phyloP scores from a whole-genome alignment of 2,888 invertebrate species.

The Keiferia lycopersicella region DNA sequence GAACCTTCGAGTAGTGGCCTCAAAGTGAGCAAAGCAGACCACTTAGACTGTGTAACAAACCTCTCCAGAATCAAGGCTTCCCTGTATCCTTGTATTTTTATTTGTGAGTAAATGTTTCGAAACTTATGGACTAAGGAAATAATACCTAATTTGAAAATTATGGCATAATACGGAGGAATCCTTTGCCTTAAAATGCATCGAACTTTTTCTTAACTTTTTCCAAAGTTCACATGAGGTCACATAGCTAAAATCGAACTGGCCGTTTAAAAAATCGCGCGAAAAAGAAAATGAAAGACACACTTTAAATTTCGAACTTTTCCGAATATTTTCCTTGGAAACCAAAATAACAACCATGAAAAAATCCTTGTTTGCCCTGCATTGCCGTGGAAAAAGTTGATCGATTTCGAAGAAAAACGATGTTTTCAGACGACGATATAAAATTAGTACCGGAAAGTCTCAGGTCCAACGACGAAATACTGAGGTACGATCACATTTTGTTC shows the following conservation, averaged over 20 bases:
- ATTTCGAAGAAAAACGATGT: slow-evolving; percentile 73
- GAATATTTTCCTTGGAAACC: slow-evolving; percentile 59
- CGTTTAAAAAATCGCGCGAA: slow-evolving; percentile 26
- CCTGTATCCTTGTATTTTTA: slow-evolving; percentile 7
- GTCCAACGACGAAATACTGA: slow-evolving; percentile 73
- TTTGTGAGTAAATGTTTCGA: not conserved
- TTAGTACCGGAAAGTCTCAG: slow-evolving; percentile 65
- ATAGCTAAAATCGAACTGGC: slow-evolving; percentile 25
- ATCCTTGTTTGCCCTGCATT: slow-evolving; percentile 65
- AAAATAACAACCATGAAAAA: slow-evolving; percentile 61
- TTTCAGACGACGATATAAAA: slow-evolving; percentile 78
- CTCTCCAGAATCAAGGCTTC: slow-evolving; percentile 50
- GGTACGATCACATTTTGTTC: slow-evolving; percentile 55
- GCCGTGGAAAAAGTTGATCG: slow-evolving; percentile 74
- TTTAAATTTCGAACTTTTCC: slow-evolving; percentile 48
- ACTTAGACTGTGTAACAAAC: slow-evolving; percentile 69
- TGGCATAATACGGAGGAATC: too few species aligned
- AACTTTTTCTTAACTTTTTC: too few species aligned
- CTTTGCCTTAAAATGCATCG: slow-evolving; percentile 25
- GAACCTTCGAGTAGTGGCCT: slow-evolving; percentile 53
- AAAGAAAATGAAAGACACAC: slow-evolving; percentile 39
- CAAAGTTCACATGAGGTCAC: slow-evolving; percentile 57
- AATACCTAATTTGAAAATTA: not conserved
- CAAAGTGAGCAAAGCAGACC: slow-evolving; percentile 77
- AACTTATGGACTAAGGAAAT: not conserved